Evolutionary conservation across 2,888 invertebrate genomes (phyloP), one percentile per base, ranked within the genome.

Genomic region (Cheilosia pagana): DNA sequence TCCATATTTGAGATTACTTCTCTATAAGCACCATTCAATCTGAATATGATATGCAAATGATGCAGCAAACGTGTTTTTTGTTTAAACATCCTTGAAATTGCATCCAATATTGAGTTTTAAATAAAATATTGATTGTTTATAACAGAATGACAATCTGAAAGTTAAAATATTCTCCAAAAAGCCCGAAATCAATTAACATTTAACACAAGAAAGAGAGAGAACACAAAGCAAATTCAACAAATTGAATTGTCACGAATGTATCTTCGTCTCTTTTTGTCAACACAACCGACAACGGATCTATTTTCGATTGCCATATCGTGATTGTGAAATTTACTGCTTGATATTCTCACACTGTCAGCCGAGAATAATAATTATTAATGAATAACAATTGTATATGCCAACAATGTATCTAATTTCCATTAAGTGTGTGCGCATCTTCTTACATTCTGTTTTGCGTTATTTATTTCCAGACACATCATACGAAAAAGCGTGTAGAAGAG

Each of bases 401-500:
- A 10, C 31, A 43, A 59, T 50, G 10, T 45, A 48, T 67, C 7
- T 25, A n/a, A 59, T 65, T 19, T 52, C n/a, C 14, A 62, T 39
- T 25, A 25, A 12, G n/a, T 25, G 41, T 19, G 41, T 59, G 48
- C 25, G 12, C 41, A 28, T 62, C 19, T 35, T 68, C 28, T 19
- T 35, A 35, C 62, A 45, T n/a, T 62, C 48, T 52, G 2, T 53
- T 41, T 31, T 35, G 41, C 41, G 75, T 50, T 52, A 53, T 75
- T 71, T 57, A 7, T 90, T 94, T 94, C 23, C 94, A 97, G 97
- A 97, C 92, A 96, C 97, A 88, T 97, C 97, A 88, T 97, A 97
- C 93, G 97, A 97, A 93, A 97, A 97, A 92, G 96, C 96, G 91
- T 96, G 96, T 91, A 94, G 96, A 88, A 94, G 96, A 88, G 96